phyloP scores from a whole-genome alignment of 2,797 vertebrate species.

The Anas georgica region DNA sequence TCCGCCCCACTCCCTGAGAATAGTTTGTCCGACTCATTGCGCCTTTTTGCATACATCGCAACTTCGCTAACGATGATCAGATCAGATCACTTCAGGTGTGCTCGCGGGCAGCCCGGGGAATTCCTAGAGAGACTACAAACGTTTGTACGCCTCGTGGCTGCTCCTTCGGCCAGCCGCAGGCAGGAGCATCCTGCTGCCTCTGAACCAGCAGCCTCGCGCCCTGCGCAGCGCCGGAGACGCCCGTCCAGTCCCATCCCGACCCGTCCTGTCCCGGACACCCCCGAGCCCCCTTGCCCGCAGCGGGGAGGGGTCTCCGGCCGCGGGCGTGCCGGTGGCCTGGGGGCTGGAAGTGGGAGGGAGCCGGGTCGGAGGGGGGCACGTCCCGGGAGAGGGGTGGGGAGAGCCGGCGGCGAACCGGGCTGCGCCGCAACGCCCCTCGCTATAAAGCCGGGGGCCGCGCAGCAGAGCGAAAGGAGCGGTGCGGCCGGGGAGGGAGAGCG shows the following conservation, averaged over 20 bases:
- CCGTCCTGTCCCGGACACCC: background rate
- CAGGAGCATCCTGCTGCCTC: background rate
- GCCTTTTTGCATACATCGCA: background rate
- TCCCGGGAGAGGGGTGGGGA: conserved; percentile 47
- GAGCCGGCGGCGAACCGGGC: conserved; percentile 2
- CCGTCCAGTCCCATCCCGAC: too few species aligned
- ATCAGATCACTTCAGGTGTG: background rate
- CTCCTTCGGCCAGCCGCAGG: background rate
- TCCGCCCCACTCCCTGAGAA: background rate
- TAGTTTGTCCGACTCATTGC: background rate
- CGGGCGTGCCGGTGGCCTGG: background rate
- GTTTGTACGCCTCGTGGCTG: too few species aligned
- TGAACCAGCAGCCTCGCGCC: background rate
- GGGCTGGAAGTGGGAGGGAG: background rate
- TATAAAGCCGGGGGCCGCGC: conserved; percentile 54
- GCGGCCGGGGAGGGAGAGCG: background rate
- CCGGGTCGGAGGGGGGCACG: conserved; percentile 35
- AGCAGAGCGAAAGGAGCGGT: background rate
- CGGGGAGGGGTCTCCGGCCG: background rate
- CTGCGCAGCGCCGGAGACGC: too few species aligned
- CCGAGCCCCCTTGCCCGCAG: background rate
- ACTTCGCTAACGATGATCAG: background rate
- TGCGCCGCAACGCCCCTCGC: conserved; percentile 36
- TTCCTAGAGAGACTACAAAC: background rate
- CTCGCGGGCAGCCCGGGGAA: fast-evolving